phyloP scores from a whole-genome alignment of 2,888 invertebrate species.

The Thera obeliscata region DNA sequence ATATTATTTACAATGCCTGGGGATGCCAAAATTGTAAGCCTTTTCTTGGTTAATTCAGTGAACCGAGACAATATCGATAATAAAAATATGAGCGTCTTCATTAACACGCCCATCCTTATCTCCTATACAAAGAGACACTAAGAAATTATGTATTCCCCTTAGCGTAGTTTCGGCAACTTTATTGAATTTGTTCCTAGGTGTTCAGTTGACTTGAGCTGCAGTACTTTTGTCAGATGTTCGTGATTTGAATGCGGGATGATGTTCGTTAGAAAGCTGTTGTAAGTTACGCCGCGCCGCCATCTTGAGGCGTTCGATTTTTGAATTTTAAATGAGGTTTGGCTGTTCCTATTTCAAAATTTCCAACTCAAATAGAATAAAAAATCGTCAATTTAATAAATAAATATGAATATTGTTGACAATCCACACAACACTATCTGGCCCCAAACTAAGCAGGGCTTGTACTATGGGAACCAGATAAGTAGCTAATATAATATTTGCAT shows the following conservation, averaged over 20 bases:
- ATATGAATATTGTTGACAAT: no score
- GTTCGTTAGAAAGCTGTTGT: slow-evolving; percentile 45
- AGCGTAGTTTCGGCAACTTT: slow-evolving; percentile 80
- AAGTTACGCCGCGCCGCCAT: slow-evolving; percentile 44
- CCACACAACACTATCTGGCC: no score
- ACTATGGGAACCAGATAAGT: no score
- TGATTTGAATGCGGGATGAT: slow-evolving; percentile 65
- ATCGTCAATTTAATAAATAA: no score
- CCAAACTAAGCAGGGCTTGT: no score
- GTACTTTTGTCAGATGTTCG: slow-evolving; percentile 77
- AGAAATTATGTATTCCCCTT: slow-evolving; percentile 84
- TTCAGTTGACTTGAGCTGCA: slow-evolving; percentile 64
- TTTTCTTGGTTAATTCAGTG: no score
- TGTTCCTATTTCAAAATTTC: background rate
- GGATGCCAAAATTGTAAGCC: no score
- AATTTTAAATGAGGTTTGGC: slow-evolving; percentile 36
- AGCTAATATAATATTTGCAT: no score
- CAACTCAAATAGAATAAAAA: background rate
- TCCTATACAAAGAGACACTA: slow-evolving; percentile 80
- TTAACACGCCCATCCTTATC: slow-evolving; percentile 54
- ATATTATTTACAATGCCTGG: no score
- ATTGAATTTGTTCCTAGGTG: slow-evolving; percentile 82
- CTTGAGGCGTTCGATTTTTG: slow-evolving; percentile 42
- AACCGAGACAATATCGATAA: background rate
- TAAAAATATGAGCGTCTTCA: background rate